Evolutionary conservation across 2,888 invertebrate genomes (phyloP), one percentile per base, ranked within the genome.

Genomic region (Glyphotaelius pellucidus): DNA sequence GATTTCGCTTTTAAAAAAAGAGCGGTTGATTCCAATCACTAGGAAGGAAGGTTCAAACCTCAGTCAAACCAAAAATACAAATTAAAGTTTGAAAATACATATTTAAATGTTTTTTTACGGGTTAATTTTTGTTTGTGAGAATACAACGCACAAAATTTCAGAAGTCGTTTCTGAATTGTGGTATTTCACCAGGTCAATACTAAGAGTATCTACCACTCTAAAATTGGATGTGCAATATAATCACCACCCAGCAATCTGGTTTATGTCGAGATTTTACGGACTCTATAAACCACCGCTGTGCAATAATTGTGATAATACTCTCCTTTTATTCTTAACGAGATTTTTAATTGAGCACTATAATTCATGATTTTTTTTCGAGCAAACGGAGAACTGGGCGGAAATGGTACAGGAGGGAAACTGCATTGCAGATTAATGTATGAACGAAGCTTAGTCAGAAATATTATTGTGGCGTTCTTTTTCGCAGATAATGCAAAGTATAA

Each of bases 311-410:
- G 67, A 67, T 25, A 67, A 67, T 25, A 67, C 83, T 35, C 83
- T 32, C 42, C 12, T 25, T 86, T 67, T 42, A 42, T n/a, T 14
- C 42, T 86, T 35, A 86, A 86, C 30, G 86, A 86, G 86, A 86
- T 30, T 86, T n/a, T 86, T 86, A 47, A 86, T 86, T 47, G 35
- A 83, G 11, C 7, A 25, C 47, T 67, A 42, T 86, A 42, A 42
- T 42, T 30, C 25, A 86, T 9, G 42, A 86, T 85, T 85, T 85
- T 38, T 86, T 67, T 25, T 42, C 38, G 85, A 85, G 42, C 25
- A 42, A 85, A 85, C n/a, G n/a, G 25, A 35, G 35, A 38, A 35
- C 19, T 35, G 42, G 0, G 84, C 11, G 11, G 38, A 25, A 42
- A 30, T 67, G 25, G 67, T 67, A 25, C 25, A 9, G 25, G 9